phyloP scores from a whole-genome alignment of 2,113 vertebrate genomes.

The Podarcis muralis region DNA sequence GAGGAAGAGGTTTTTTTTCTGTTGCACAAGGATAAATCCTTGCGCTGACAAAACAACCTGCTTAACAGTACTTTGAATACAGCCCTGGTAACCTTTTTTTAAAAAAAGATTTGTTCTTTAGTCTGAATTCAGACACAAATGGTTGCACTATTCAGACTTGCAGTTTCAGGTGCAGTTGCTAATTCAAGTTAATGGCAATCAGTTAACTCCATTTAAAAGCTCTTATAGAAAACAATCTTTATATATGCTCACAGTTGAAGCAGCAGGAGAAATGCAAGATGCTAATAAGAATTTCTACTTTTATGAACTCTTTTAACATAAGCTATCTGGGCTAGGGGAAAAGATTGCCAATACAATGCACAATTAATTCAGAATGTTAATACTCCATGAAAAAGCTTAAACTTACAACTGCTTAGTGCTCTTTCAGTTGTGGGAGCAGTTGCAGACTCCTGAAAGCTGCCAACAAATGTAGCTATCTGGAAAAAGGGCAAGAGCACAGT shows the following conservation, averaged over 20 bases:
- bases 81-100: too few relatives aligned
- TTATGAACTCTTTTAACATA: conserved; percentile 3
- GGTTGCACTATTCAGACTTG: neutral
- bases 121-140: neutral
- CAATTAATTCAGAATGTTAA: conserved; percentile 13
- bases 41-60: too few relatives aligned
- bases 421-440: neutral
- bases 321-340: neutral
- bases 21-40: too few relatives aligned
- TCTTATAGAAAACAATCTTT: neutral
- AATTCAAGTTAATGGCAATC: neutral
- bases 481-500: neutral
- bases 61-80: too few relatives aligned
- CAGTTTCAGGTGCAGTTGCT: neutral
- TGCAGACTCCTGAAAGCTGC: neutral
- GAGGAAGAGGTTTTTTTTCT: too few relatives aligned
- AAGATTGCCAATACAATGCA: conserved; percentile 6
- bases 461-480: neutral
- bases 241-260: neutral
- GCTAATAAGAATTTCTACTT: neutral
- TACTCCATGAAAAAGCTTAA: neutral
- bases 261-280: neutral
- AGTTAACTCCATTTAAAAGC: neutral
- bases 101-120: neutral
- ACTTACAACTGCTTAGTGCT: neutral